Evolutionary conservation across 2,113 vertebrate species (phyloP), one percentile per base, ranked within the genome.

Genomic region (Triplophysa tibetana): DNA sequence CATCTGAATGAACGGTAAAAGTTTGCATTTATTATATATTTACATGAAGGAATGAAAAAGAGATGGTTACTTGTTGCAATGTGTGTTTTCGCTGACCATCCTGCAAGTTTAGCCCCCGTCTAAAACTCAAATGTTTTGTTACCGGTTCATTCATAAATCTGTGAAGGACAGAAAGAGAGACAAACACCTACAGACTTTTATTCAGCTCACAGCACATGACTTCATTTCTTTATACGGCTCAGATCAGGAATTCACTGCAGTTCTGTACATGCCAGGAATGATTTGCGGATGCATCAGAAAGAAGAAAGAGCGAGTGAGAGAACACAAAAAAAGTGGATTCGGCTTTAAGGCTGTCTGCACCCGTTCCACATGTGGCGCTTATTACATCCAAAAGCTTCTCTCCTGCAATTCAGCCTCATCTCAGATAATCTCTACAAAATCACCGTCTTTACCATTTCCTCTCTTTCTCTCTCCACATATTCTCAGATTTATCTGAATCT

Each of bases 121-220:
- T 52, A 23, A 74, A 54, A 26, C 79, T 80, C 82, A 77, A 74
- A n/a, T 17, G n/a, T 17, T 85, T 77, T 85, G 86, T 88, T 82
- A 85, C 83, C 77, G 10, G 82, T 89, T 91, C 88, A 90, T 92
- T 91, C 88, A 90, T 91, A 88, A 88, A 88, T 89, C 85, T 89
- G 86, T 77, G 88, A 89, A 90, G 86, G 77, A 72, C 88, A 12
- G 43, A 84, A 38, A 38, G 7, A 7, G 33, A 38, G 83, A 73
- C 72, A 75, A 66, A 83, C 91, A 92, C 88, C 81, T 92, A 90
- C 89, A 92, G 91, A 83, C 85, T 72, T 80, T 92, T 91, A 88
- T 68, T 66, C 69, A 82, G 84, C 89, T 88, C 78, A 85, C 73
- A 78, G 82, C 88, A 87, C 88, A 89, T 87, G 85, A 81, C 63